Conservation (phyloP, 2,797 vertebrate genomes). For the Echiichthys vipera region DNA sequence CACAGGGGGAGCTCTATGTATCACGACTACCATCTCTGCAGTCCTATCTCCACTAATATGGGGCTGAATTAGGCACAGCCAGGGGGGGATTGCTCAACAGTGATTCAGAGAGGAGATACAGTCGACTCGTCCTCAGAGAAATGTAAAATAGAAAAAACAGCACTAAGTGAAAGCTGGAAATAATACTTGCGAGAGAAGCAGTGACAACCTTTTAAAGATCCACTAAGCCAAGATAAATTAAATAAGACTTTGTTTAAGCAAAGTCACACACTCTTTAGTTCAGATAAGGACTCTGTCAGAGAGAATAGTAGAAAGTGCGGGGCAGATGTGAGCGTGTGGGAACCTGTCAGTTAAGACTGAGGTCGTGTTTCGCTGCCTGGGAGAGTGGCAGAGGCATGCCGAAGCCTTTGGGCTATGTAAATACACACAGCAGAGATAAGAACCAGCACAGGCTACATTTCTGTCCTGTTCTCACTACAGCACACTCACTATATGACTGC, state of each 20-base stretch:
- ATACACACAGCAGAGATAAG: constrained; percentile 73
- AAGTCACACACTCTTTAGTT: background rate
- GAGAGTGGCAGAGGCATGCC: constrained; percentile 74
- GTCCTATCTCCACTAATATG: constrained; percentile 9
- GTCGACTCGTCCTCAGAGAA: background rate
- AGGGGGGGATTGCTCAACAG: constrained; percentile 2
- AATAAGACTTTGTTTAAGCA: background rate
- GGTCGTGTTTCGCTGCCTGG: constrained; percentile 56
- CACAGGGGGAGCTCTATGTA: constrained; percentile 42
- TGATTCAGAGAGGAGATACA: background rate
- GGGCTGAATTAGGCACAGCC: background rate
- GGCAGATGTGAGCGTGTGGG: constrained; percentile 67
- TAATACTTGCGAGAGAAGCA: background rate
- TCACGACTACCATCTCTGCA: background rate
- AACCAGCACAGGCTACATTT: constrained; percentile 53
- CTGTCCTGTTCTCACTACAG: constrained; percentile 31
- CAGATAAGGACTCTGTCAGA: constrained; percentile 14
- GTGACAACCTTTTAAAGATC: background rate
- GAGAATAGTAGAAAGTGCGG: constrained; percentile 32
- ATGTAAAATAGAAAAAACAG: background rate
- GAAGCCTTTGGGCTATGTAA: constrained; percentile 78
- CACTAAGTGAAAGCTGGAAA: background rate
- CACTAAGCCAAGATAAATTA: background rate
- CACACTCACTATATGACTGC: constrained; percentile 17
- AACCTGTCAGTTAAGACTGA: constrained; percentile 73